phyloP scores from a whole-genome alignment of 2,797 vertebrate species.

The Eulemur albifrons region DNA sequence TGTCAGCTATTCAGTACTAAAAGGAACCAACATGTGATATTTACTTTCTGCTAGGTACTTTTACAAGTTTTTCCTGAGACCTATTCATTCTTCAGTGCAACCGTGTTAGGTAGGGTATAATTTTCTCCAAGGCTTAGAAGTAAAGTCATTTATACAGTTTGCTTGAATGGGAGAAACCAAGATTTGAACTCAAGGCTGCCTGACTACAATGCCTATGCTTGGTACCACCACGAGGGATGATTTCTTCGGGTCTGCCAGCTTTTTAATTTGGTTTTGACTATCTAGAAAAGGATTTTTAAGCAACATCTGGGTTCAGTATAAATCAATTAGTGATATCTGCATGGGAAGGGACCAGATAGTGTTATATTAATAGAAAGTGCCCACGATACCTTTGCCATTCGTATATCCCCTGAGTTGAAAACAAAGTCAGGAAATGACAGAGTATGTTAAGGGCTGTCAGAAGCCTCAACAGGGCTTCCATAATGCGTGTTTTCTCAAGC shows the following conservation, averaged over 20 bases:
- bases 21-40: neutral
- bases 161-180: neutral
- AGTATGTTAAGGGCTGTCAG: neutral
- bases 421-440: neutral
- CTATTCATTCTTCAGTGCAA: neutral
- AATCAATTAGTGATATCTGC: neutral
- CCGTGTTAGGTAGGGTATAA: neutral
- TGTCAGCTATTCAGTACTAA: neutral
- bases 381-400: neutral
- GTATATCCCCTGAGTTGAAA: neutral
- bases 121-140: constrained; percentile 6
- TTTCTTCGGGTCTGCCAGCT: neutral
- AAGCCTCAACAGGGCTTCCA: neutral
- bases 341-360: neutral
- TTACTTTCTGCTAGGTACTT: neutral
- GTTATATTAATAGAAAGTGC: neutral
- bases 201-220: neutral
- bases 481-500: neutral
- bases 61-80: neutral
- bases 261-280: constrained; percentile 4
- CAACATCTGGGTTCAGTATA: neutral
- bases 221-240: neutral
- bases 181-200: neutral
- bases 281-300: neutral
- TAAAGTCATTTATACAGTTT: constrained; percentile 29